Base-by-base conservation (phyloP, 2,113 vertebrate species). In the Dipodomys stephensi region DNA sequence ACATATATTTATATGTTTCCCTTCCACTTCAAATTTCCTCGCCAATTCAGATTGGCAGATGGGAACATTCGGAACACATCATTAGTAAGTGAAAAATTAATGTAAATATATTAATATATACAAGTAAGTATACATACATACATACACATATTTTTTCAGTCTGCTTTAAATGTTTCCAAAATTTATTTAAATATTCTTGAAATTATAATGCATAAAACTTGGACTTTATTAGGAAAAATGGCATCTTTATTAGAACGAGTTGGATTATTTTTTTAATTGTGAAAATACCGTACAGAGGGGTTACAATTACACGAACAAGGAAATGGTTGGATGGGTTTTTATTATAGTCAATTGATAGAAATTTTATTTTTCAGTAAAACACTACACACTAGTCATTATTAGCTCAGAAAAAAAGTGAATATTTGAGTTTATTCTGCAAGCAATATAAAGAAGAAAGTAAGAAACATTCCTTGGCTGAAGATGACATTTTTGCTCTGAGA, bases 21-120 rank as follows among this genome's bases (percentile, higher is more conserved):
- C 10, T 80, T 6, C 19, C 6, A 1, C 30, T 2, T 68, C 22
- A 35, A 20, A 18, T 0, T 13, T 6, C 1, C 1, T 39, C 20
- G 1, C 12, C 12, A 22, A 67, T 1, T 6, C 69, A 74, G 39
- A 39, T 39, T 39, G 39, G 32, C 16, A 84, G 6, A 35, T 62
- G 20, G 4, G 1, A 39, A 15, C 4, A 83, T 19, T 44, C 35
- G 83, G 19, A 81, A 65, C 13, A 71, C 9, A n/a, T 16, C 25
- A 87, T 65, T 32, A 57, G 18, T 35, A 57, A 60, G 10, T 28
- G 20, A 44, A 2, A 69, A 79, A 49, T 65, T 67, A 87, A 73
- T 79, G 22, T 53, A 68, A 10, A 74, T 49, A 49, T 49, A 49
- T 49, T 49, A 49, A 83, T 30, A 46, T 30, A 19, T n/a, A 32